These are phyloP conservation scores for Acholoe squamosa DNA, from an alignment of 2,888 invertebrate genomes.

Conservation along the genomic window DNA sequence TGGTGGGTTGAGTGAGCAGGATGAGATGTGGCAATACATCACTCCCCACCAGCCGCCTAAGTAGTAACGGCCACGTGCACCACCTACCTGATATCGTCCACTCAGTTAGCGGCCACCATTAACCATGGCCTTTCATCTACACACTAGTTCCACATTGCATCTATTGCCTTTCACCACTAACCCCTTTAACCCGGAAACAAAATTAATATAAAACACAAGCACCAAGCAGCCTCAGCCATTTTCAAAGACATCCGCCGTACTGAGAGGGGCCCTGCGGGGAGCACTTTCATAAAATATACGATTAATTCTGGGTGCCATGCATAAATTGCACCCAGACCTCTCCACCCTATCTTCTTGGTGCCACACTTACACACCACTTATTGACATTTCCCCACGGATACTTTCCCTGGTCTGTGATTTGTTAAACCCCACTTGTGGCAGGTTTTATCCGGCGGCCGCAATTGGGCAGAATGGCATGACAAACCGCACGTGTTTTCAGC, in stretches of 20 bases:
- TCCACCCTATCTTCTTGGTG: constrained; percentile 25
- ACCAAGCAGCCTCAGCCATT: neutral
- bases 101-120: constrained; percentile 10
- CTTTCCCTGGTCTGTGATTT: constrained; percentile 46
- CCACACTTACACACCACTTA: constrained; percentile 48
- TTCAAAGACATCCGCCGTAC: neutral
- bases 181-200: neutral
- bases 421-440: constrained; percentile 47
- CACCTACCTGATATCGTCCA: neutral
- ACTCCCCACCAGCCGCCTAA: neutral
- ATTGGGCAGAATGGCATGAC: constrained; percentile 38
- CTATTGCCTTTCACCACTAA: constrained; percentile 16
- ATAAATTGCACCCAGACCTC: neutral
- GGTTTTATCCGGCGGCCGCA: constrained; percentile 32
- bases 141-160: constrained; percentile 20
- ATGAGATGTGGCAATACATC: constrained; percentile 46
- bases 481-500: constrained; percentile 54
- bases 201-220: neutral
- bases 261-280: neutral
- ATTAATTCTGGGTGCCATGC: constrained; percentile 30
- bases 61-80: constrained; percentile 11
- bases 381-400: constrained; percentile 55
- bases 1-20: neutral
- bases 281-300: neutral
- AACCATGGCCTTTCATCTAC: neutral